Evolutionary conservation across 2,113 vertebrate species (phyloP), one percentile per base, ranked within the genome.

Genomic region (Platichthys flesus): DNA sequence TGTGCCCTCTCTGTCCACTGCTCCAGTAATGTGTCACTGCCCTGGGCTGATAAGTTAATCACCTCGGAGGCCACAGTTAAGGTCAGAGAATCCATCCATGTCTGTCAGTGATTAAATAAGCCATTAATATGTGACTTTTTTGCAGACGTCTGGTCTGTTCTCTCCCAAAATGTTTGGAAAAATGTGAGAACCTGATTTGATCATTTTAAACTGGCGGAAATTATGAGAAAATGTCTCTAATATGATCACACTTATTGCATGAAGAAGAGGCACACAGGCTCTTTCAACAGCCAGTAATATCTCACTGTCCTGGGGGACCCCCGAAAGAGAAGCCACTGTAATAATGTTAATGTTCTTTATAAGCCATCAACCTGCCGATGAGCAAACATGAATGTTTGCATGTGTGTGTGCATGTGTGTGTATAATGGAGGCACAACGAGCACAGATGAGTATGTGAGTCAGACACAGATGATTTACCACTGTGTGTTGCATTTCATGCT

Each of bases 41-140:
- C 23, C 54, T 2, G 8, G 58, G 31, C 62, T 24, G 52, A 86
- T 84, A 28, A 89, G 13, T 73, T 79, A 67, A 81, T 85, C 67
- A 71, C 2, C 15, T 67, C 55, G 84, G 60, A 18, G 76, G 82
- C 71, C 61, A 21, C n/a, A 13, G 60, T 16, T n/a, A 67, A 85
- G 80, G 70, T 91, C 75, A 75, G 49, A 54, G 71, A 69, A 64
- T 73, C 60, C 20, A 24, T 28, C 55, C 37, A 1, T 66, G 74
- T 76, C 86, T 83, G 77, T n/a, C 82, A 71, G 78, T 58, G 77
- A 81, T 78, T 76, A 74, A 87, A 67, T 73, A 49, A 81, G 68
- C 20, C 67, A 60, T 82, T 74, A 75, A 73, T 78, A 80, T 71
- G 42, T 21, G 49, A 55, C 18, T 21, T 70, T 70, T 71, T 66